Conservation (phyloP, 2,113 vertebrate species). For the Etheostoma cragini region DNA sequence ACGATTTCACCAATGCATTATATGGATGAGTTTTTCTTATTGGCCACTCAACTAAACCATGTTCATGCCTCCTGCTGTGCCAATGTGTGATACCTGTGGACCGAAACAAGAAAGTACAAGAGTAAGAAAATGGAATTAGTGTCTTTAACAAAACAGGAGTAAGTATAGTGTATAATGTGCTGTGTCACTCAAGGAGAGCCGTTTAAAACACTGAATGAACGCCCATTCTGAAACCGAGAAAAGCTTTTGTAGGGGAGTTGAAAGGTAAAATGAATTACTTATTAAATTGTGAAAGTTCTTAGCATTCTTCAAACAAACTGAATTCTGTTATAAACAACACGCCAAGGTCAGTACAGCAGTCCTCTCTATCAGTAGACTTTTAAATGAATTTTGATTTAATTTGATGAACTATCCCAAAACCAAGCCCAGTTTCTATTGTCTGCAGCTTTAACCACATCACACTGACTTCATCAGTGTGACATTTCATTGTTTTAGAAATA, state of each 20-base stretch:
- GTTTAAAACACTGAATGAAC: constrained; percentile 24
- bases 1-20: constrained; percentile 81
- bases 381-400: constrained; percentile 17
- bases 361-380: not conserved
- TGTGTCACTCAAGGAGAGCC: constrained; percentile 50
- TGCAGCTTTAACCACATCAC: not conserved
- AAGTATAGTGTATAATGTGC: constrained; percentile 45
- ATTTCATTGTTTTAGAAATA: not conserved
- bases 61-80: constrained; percentile 57
- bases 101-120: constrained; percentile 29
- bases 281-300: constrained; percentile 22
- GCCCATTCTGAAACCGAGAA: constrained; percentile 11
- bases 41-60: constrained; percentile 69
- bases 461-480: not conserved
- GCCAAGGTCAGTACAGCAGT: not conserved
- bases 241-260: constrained; percentile 30
- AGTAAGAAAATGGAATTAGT: constrained; percentile 70
- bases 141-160: constrained; percentile 60
- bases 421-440: not conserved
- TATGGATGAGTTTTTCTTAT: constrained; percentile 80
- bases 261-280: constrained; percentile 40
- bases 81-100: constrained; percentile 58
- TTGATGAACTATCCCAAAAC: constrained; percentile 1
- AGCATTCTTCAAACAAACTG: constrained; percentile 8
- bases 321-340: constrained; percentile 19